Evolutionary conservation across 2,888 invertebrate species (phyloP).

Genomic region (Cantharis lateralis): DNA sequence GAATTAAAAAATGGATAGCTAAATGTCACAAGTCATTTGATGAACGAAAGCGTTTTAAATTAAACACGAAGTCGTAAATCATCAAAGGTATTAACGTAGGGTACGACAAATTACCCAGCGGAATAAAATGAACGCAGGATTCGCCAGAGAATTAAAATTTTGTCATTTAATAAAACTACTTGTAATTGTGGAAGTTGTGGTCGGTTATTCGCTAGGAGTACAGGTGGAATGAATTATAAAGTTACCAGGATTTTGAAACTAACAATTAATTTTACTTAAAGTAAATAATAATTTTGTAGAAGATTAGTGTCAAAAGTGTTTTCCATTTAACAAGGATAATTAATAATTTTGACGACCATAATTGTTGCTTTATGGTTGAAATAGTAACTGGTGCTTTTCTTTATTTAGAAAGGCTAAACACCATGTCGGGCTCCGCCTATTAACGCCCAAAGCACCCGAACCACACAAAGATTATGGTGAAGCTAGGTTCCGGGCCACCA

Average conservation of each 20-base stretch:
- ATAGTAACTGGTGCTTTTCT: conserved; percentile 3
- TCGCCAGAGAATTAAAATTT: neutral
- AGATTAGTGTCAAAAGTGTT: neutral
- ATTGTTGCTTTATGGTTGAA: conserved; percentile 1
- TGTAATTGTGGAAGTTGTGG: neutral
- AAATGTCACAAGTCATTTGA: neutral
- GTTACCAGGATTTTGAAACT: neutral
- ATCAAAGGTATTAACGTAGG: neutral
- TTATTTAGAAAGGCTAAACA: conserved; percentile 16
- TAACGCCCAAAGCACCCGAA: conserved; percentile 28
- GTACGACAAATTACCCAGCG: conserved; percentile 1
- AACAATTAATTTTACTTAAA: neutral
- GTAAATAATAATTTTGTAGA: neutral
- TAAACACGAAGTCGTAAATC: neutral
- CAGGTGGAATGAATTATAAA: neutral
- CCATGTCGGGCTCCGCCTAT: conserved; percentile 27
- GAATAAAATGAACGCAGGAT: neutral
- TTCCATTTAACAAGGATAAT: neutral
- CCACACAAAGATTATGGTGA: conserved; percentile 6
- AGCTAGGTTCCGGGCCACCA: conserved; percentile 31
- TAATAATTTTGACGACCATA: neutral
- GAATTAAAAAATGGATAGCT: neutral
- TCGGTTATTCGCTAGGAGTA: neutral
- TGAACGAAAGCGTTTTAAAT: neutral
- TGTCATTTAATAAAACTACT: neutral